These are phyloP conservation scores for Cromileptes altivelis DNA, from an alignment of 2,113 vertebrate genomes.

Conservation along the genomic window DNA sequence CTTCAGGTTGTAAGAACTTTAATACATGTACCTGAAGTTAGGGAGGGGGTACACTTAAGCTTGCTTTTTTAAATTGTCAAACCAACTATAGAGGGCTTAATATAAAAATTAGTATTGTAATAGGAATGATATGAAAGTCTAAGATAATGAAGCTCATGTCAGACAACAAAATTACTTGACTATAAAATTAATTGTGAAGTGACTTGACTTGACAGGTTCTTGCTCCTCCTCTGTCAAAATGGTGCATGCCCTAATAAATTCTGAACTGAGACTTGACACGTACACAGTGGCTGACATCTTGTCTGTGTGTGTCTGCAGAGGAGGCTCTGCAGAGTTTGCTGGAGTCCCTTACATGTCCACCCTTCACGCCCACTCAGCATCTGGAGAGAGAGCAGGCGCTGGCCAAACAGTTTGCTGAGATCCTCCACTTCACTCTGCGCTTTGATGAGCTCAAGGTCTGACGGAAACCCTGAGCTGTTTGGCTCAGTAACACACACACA, in stretches of 20 bases:
- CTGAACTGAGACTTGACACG: no score
- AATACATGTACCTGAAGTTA: no score
- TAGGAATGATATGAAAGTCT: no score
- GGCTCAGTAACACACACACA: background rate
- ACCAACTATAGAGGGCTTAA: no score
- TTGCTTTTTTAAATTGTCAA: no score
- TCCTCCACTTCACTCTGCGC: constrained; percentile 97
- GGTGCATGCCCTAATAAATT: background rate
- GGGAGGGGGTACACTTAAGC: no score
- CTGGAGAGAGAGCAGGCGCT: constrained; percentile 97
- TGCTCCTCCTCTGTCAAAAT: background rate
- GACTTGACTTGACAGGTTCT: background rate
- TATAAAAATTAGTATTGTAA: no score
- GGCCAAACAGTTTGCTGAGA: constrained; percentile 98
- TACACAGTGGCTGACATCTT: background rate
- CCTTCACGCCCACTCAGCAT: constrained; percentile 95
- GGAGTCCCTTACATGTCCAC: constrained; percentile 93
- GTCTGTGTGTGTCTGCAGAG: constrained; percentile 80
- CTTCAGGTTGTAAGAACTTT: no score
- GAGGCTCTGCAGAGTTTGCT: constrained; percentile 94
- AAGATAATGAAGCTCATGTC: background rate
- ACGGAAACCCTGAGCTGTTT: background rate
- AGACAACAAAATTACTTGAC: background rate
- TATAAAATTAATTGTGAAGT: background rate
- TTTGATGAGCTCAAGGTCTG: constrained; percentile 98